Evolutionary conservation across 2,113 vertebrate genomes (phyloP).

Genomic region (Laterallus jamaicensis): DNA sequence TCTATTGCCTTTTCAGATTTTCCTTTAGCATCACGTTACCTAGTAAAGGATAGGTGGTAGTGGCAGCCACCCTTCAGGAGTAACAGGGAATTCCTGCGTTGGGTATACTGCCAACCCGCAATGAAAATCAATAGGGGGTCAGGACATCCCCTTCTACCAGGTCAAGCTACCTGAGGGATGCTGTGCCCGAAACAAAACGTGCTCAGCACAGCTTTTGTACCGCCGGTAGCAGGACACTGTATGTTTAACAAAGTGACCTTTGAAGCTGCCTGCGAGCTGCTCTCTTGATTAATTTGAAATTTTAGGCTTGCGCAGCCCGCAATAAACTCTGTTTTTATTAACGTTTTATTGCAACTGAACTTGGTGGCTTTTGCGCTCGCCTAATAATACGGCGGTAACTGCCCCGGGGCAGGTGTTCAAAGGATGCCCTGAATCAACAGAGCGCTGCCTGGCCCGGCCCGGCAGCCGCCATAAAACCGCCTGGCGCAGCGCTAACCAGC

Average conservation of each 20-base stretch:
- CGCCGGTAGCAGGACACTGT: not conserved
- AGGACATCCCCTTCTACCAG: not conserved
- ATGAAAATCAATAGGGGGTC: not conserved
- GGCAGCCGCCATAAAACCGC: slow-evolving; percentile 30
- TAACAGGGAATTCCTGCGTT: no score
- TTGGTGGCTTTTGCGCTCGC: slow-evolving; percentile 48
- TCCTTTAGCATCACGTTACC: not conserved
- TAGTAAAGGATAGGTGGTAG: not conserved
- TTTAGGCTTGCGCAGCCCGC: slow-evolving; percentile 70
- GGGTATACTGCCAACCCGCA: accelerated
- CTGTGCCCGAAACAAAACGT: not conserved
- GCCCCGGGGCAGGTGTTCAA: slow-evolving; percentile 77
- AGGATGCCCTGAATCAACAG: slow-evolving; percentile 66
- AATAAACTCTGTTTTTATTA: slow-evolving; percentile 76
- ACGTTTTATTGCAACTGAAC: slow-evolving; percentile 79
- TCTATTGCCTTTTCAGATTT: not conserved
- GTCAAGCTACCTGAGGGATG: not conserved
- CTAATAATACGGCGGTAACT: slow-evolving; percentile 68
- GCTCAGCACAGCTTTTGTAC: not conserved
- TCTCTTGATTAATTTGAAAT: slow-evolving; percentile 61
- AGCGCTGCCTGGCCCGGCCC: not conserved
- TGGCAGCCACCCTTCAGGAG: not conserved
- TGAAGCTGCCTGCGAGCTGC: slow-evolving; percentile 45
- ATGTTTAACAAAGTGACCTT: not conserved
- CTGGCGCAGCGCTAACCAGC: no score